Evolutionary conservation across 2,888 invertebrate genomes (phyloP), one percentile per base, ranked within the genome.

Genomic region (Lithophane socia): DNA sequence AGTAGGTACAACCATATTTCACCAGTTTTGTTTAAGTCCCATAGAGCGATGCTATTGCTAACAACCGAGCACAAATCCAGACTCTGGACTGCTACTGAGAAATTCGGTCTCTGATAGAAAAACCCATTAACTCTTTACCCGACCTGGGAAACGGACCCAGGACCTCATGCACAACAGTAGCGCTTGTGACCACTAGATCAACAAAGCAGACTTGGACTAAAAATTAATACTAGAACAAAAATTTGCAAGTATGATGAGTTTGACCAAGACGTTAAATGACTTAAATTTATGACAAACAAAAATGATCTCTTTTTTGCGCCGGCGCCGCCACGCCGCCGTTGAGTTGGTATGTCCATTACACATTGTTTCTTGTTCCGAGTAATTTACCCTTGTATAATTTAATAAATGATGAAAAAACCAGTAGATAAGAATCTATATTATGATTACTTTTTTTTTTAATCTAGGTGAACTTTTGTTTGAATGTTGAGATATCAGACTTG

Each of bases 231-330:
- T 18, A 18, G 18, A 52, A 52, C 8, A 8, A 52, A 18, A 0
- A 52, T 18, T 52, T 18, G 49, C 58, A 70, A 72, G 49, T 60
- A 44, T 73, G 54, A 85, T 60, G 72, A 73, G 70, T 77, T 69
- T 75, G 52, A 71, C 47, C 66, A 75, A 70, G 73, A 79, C 49
- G 54, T 71, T 63, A 67, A 71, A 80, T 67, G 29, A 73, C 63
- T 73, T 52, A 63, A 74, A 75, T 74, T 73, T 64, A 64, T 60
- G 60, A 76, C 58, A 56, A 63, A 44, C 67, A 54, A 82, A 81
- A 81, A 68, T 44, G 0, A 29, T 52, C 12, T 29, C 54, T 16
- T 79, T 83, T 78, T 79, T 83, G 66, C 61, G 24, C 13, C 37
- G 37, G 37, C 37, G 37, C 37, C 37, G 37, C 37, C 37, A 37